Evolutionary conservation across 1,140 invertebrate species (phyloP), one percentile per base, ranked within the genome.

Genomic region (Phenacoccus solenopsis): DNA sequence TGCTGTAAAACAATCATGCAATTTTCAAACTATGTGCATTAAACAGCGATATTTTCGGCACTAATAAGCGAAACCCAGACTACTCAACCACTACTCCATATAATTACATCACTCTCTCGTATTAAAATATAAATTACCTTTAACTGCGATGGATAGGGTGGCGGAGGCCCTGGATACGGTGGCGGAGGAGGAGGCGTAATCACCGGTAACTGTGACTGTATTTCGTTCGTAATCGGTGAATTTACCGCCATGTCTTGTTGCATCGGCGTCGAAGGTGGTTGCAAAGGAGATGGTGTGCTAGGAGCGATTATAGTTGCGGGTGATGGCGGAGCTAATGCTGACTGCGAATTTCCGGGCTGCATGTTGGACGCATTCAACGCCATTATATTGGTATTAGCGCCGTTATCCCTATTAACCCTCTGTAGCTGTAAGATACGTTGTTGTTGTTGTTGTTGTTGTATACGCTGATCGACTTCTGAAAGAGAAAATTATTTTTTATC

Each of bases 151-250:
- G 86, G 86, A 78, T 87, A 87, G 1, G 87, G 86, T 27, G 86
- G 86, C 16, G 85, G 86, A 24, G 82, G 84, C 27, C 82, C 83
- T 9, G 83, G 83, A 76, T 84, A 83, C 28, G 86, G 86, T 28
- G 86, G 86, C 75, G 80, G 79, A 70, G 79, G 74, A 10, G 79
- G 77, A 13, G 59, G 59, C 21, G 59, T 64, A 64, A 64, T 64
- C 4, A 64, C 59, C 22, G 59, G 59, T 20, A 64, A 16, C 25
- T 59, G 56, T 5, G 16, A 9, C 20, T 59, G 56, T 22, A 59
- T 9, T 59, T 64, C 59, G 16, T 64, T 64, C 9, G 32, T 10
- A 24, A 64, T 22, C 16, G 38, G 38, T 1, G 59, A 64, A 4
- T 64, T 20, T 9, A 20, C 59, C 13, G 56, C 4, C 5, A 64